A percentile compares a stretch with the other conserved stretches of the same genome.
Conservation (phyloP, 1,140 invertebrate genomes). For the Cyphomyrmex costatus region DNA sequence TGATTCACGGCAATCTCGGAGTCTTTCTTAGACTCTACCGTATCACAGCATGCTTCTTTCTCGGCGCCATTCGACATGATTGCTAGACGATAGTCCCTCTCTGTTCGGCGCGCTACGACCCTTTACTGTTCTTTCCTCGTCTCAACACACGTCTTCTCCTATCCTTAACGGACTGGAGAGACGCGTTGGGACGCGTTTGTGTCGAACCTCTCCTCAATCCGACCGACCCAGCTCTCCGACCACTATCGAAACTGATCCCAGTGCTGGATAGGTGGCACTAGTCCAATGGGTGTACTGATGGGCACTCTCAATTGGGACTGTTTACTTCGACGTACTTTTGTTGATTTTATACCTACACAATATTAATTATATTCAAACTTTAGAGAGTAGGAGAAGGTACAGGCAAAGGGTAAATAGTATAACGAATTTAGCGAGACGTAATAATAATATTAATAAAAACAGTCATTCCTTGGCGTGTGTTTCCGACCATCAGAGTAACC, state of each 20-base stretch:
- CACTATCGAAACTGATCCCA: background rate
- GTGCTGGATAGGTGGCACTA: slow-evolving; percentile 10
- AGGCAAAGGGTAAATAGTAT: background rate
- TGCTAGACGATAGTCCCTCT: background rate
- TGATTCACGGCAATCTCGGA: background rate
- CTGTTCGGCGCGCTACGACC: background rate
- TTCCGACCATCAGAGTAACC: background rate
- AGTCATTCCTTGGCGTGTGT: no score
- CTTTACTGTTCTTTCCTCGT: background rate
- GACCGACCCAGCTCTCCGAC: slow-evolving; percentile 26
- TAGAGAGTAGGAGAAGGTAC: background rate
- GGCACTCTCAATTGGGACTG: background rate
- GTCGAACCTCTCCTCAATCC: slow-evolving; percentile 8
- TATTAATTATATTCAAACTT: slow-evolving; percentile 9
- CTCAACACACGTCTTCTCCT: background rate
- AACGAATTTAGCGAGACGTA: background rate
- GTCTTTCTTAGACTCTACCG: background rate
- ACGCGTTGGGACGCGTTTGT: slow-evolving; percentile 6
- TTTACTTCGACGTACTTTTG: background rate
- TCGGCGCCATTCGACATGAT: background rate
- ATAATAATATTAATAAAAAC: background rate
- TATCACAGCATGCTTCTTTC: background rate
- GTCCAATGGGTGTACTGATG: background rate
- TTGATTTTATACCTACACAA: background rate
- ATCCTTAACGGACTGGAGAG: background rate